Evolutionary conservation across 2,888 invertebrate genomes (phyloP).

Genomic region (Magallana nippona): DNA sequence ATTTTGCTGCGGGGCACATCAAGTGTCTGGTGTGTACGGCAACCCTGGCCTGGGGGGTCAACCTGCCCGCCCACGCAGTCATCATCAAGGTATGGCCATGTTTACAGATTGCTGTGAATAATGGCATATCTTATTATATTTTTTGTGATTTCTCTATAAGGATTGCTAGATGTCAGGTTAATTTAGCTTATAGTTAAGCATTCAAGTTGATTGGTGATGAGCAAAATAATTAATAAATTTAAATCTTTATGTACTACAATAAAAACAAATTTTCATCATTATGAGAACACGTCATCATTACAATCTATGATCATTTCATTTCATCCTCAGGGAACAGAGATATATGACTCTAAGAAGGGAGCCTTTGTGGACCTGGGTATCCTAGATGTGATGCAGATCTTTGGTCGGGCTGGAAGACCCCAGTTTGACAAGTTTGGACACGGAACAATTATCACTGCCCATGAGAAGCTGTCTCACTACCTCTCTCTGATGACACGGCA

Average conservation of each 20-base stretch:
- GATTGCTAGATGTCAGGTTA: no score
- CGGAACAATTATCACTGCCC: slow-evolving; percentile 95
- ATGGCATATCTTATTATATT: background rate
- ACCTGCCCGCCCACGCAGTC: slow-evolving; percentile 98
- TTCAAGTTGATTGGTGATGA: no score
- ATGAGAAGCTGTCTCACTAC: slow-evolving; percentile 95
- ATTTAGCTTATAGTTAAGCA: no score
- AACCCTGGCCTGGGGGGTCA: slow-evolving; percentile 99
- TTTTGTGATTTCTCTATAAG: no score
- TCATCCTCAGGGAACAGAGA: slow-evolving; percentile 90
- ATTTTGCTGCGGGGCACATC: slow-evolving; percentile 92
- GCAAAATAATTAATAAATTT: no score
- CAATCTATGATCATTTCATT: background rate
- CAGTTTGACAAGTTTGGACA: slow-evolving; percentile 96
- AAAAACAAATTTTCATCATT: no score
- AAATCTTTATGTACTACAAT: no score
- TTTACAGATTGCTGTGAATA: slow-evolving; percentile 13
- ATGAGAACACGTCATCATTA: no score
- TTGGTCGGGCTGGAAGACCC: slow-evolving; percentile 98
- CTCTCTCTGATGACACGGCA: slow-evolving; percentile 96
- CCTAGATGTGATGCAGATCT: slow-evolving; percentile 93
- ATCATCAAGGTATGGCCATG: slow-evolving; percentile 88
- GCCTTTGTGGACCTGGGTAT: slow-evolving; percentile 96
- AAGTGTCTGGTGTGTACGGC: slow-evolving; percentile 96
- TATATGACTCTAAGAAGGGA: slow-evolving; percentile 97